A percentile compares a stretch with the other conserved stretches of the same genome.
These are phyloP conservation scores for Darevskia nairensis DNA, from an alignment of 2,797 vertebrate genomes.

Conservation along the genomic window DNA sequence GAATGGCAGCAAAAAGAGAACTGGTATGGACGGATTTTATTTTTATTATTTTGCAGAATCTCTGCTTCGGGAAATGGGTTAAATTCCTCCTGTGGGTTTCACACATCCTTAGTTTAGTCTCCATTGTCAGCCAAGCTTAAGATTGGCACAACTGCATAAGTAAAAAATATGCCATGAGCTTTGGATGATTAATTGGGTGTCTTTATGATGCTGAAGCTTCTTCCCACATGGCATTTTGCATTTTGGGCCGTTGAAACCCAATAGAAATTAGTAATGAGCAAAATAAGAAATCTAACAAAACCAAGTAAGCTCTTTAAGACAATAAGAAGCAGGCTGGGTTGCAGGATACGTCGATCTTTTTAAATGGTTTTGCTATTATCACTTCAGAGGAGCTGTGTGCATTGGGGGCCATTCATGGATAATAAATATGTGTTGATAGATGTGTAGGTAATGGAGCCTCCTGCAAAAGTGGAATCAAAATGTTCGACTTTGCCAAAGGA, in stretches of 20 bases:
- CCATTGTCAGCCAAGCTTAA: conserved; percentile 36
- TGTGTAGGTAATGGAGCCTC: conserved; percentile 49
- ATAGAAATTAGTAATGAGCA: not conserved
- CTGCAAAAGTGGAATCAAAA: conserved; percentile 63
- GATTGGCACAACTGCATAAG: conserved; percentile 16
- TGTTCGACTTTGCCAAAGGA: conserved; percentile 51
- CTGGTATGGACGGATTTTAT: not conserved
- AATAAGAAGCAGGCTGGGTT: not conserved
- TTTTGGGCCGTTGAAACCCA: not conserved
- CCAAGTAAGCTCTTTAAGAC: not conserved
- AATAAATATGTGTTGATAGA: conserved; percentile 75
- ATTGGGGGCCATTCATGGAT: conserved; percentile 72
- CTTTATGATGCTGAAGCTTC: conserved; percentile 1
- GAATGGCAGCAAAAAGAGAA: conserved; percentile 1
- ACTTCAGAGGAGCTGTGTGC: conserved; percentile 29
- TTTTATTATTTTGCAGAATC: not conserved
- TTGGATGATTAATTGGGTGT: conserved; percentile 16
- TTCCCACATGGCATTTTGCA: not conserved
- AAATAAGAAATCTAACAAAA: not conserved
- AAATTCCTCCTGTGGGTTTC: conserved; percentile 35
- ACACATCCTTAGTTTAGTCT: conserved; percentile 45
- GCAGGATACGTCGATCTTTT: not conserved
- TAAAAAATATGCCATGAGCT: conserved; percentile 16
- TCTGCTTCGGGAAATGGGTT: not conserved
- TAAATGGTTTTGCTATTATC: conserved; percentile 16